Evolutionary conservation across 2,888 invertebrate species (phyloP).

Genomic region (Pyrrhia umbra): DNA sequence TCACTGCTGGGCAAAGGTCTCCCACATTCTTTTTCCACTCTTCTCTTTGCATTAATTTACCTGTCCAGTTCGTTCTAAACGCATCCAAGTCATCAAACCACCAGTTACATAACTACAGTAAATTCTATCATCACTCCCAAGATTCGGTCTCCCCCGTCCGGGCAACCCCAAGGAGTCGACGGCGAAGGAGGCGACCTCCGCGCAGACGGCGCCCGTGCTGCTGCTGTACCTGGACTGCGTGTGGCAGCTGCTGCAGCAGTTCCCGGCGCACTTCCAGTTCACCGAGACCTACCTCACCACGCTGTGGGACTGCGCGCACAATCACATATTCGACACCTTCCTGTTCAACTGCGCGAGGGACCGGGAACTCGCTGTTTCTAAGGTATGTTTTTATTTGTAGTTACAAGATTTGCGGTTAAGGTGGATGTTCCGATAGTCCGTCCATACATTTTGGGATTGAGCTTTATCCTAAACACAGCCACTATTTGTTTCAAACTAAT

Average conservation of each 20-base stretch:
- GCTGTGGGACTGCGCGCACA: slow-evolving; percentile 96
- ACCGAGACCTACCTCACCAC: slow-evolving; percentile 97
- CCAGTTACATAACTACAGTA: too few species aligned
- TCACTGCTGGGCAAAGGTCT: too few species aligned
- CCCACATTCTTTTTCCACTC: too few species aligned
- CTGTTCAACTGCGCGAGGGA: slow-evolving; percentile 96
- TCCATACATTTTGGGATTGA: too few species aligned
- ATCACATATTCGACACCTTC: slow-evolving; percentile 98
- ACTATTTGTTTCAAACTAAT: too few species aligned
- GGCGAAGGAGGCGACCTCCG: slow-evolving; percentile 69
- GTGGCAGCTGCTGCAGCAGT: slow-evolving; percentile 97
- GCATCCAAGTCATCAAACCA: too few species aligned
- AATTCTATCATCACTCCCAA: slow-evolving; percentile 63
- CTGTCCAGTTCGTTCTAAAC: too few species aligned
- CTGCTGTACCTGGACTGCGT: slow-evolving; percentile 97
- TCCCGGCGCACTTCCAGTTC: slow-evolving; percentile 97
- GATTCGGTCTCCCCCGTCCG: slow-evolving; percentile 92
- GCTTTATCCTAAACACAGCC: too few species aligned
- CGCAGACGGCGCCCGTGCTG: slow-evolving; percentile 94
- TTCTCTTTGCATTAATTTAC: too few species aligned
- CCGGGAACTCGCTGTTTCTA: slow-evolving; percentile 91
- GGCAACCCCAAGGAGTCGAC: slow-evolving; percentile 88
- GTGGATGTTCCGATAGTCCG: too few species aligned
- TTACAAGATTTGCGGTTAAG: neutral
- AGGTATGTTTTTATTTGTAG: slow-evolving; percentile 78